phyloP scores from a whole-genome alignment of 2,113 vertebrate species.

The Grantiella picta region DNA sequence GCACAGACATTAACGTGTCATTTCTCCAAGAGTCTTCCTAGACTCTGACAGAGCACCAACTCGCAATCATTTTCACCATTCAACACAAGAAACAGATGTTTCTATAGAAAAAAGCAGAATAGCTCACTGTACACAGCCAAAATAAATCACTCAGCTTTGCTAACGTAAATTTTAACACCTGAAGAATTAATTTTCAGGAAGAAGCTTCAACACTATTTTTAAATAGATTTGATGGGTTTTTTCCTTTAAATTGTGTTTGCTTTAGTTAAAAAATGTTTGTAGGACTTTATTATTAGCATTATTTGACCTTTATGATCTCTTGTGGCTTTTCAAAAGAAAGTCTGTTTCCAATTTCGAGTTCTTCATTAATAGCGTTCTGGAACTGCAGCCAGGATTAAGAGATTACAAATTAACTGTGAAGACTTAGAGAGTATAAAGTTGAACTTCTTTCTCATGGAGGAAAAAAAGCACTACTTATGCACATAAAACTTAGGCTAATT shows the following conservation, averaged over 20 bases:
- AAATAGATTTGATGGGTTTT: not conserved
- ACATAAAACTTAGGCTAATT: not conserved
- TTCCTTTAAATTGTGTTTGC: not conserved
- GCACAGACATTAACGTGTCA: not conserved
- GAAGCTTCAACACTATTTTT: not conserved
- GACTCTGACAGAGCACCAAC: not conserved
- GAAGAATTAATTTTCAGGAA: not conserved
- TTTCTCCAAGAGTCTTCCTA: not conserved
- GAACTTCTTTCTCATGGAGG: not conserved
- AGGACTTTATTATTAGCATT: not conserved
- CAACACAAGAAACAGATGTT: not conserved
- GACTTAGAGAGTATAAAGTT: not conserved
- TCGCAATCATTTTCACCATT: not conserved
- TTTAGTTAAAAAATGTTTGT: not conserved
- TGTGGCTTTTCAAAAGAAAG: not conserved
- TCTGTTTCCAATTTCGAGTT: not conserved
- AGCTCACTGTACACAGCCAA: not conserved
- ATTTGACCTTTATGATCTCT: not conserved
- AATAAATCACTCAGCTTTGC: not conserved
- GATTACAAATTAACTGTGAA: not conserved
- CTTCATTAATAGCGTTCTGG: not conserved
- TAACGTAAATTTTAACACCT: not conserved
- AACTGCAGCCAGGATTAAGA: slow-evolving; percentile 6
- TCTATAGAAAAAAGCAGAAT: not conserved
- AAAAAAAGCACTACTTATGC: not conserved